These are phyloP conservation scores for Lutjanus erythropterus DNA, from an alignment of 2,113 vertebrate genomes.

Conservation along the genomic window DNA sequence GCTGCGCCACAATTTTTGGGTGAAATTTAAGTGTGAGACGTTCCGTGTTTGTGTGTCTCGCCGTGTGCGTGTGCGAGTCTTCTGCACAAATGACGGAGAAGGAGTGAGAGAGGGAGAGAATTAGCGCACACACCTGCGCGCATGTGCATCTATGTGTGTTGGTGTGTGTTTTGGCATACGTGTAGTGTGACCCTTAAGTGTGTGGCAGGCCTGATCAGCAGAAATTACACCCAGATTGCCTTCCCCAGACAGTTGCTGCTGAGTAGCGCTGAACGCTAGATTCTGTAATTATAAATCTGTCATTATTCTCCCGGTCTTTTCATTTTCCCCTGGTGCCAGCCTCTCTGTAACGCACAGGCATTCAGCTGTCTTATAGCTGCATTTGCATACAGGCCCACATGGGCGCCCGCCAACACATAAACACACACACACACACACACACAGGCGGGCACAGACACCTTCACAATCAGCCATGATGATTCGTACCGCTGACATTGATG, in stretches of 20 bases:
- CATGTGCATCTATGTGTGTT: not conserved
- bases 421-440: conserved; percentile 15
- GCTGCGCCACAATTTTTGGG: conserved; percentile 20
- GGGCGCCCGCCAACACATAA: conserved; percentile 36
- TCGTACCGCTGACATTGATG: conserved; percentile 63
- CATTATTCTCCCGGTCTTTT: conserved; percentile 74
- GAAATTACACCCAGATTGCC: conserved; percentile 71
- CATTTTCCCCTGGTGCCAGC: conserved; percentile 52
- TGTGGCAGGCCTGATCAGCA: conserved; percentile 73
- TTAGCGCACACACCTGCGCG: not conserved
- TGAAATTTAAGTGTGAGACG: conserved; percentile 13
- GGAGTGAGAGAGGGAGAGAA: not conserved
- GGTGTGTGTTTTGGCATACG: conserved; percentile 11
- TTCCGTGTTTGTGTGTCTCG: conserved; percentile 23
- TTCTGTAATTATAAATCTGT: conserved; percentile 85
- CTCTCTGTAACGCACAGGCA: conserved; percentile 49
- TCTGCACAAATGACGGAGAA: conserved; percentile 9
- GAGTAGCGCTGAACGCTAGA: conserved; percentile 65
- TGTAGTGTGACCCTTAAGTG: conserved; percentile 52
- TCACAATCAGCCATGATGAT: conserved; percentile 60
- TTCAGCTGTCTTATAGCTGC: conserved; percentile 59
- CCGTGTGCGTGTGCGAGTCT: not conserved
- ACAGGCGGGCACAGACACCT: conserved; percentile 11
- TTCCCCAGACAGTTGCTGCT: conserved; percentile 71
- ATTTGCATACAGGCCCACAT: conserved; percentile 65